These are phyloP conservation scores for Notospermus geniculatus DNA, from an alignment of 1,140 invertebrate genomes.

Conservation along the genomic window DNA sequence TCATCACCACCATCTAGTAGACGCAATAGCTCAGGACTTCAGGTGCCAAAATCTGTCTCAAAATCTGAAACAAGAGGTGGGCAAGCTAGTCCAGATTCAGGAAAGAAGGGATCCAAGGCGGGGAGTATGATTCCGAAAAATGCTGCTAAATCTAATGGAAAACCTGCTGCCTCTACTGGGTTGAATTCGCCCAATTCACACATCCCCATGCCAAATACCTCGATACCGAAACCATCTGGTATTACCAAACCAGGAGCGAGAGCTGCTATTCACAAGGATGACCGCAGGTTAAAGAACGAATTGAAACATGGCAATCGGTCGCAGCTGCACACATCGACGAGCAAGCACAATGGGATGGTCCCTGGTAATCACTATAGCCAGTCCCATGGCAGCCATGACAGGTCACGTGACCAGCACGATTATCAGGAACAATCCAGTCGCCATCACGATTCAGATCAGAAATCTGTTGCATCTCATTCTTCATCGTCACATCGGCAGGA, in stretches of 20 bases:
- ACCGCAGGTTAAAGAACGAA: too few species aligned
- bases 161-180: slow-evolving; percentile 1
- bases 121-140: neutral
- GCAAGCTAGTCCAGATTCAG: slow-evolving; percentile 2
- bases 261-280: too few species aligned
- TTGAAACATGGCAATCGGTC: too few species aligned
- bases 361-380: too few species aligned
- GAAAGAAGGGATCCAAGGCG: neutral
- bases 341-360: too few species aligned
- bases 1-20: neutral
- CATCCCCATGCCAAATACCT: neutral
- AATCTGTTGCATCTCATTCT: too few species aligned
- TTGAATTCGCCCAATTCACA: neutral
- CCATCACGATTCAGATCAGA: too few species aligned
- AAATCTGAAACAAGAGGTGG: slow-evolving; percentile 3
- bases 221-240: neutral
- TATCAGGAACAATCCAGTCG: too few species aligned
- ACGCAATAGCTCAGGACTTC: neutral
- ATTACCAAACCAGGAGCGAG: neutral
- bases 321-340: too few species aligned
- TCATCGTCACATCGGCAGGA: too few species aligned
- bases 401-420: too few species aligned
- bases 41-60: neutral
- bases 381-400: too few species aligned
- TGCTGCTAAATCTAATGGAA: neutral